Base-by-base conservation (phyloP, 1,140 invertebrate species). In the Drosophila tani region DNA sequence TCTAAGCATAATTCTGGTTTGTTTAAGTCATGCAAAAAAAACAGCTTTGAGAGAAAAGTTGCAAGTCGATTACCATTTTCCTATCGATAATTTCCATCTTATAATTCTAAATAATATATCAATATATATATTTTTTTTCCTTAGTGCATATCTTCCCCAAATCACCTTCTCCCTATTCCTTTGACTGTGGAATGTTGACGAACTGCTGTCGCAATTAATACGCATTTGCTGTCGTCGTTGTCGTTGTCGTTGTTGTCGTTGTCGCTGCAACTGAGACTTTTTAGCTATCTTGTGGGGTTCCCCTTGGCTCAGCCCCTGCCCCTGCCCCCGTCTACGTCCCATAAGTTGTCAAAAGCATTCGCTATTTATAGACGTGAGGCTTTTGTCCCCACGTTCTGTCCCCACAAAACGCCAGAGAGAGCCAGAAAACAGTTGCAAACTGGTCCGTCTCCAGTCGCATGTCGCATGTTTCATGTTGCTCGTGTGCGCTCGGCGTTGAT, bases 191-290 rank as follows among this genome's bases (percentile, higher is more conserved):
- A 87, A 87, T 87, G 83, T 79, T 86, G 83, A 86, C 83, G 83
- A 86, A 86, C 83, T 86, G 83, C 83, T 86, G 83, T 86, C 83
- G 83, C 83, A 86, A 86, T 86, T 88, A 86, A 86, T 86, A 86
- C 83, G 83, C 84, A 62, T 75, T 69, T 79, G 82, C 82, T 79
- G 82, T 74, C 60, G 82, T 81, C 68, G 67, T 69, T 53, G 69
- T 68, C 59, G 56, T 32, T 79, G 82, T 74, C 60, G 82, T 81
- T 65, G 67, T 68, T 53, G 69, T 60, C 59, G 56, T 35, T 73
- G 73, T 51, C 51, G 51, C 74, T 86, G 83, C 75, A 87, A 86
- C 83, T 79, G 82, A 82, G 79, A 82, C 79, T 79, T 59, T 69
- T 59, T 59, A 63, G 55, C 64, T 51, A 53, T 53, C 56, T 47